Conservation (phyloP, 2,797 vertebrate species). For the Hydrophis major region DNA sequence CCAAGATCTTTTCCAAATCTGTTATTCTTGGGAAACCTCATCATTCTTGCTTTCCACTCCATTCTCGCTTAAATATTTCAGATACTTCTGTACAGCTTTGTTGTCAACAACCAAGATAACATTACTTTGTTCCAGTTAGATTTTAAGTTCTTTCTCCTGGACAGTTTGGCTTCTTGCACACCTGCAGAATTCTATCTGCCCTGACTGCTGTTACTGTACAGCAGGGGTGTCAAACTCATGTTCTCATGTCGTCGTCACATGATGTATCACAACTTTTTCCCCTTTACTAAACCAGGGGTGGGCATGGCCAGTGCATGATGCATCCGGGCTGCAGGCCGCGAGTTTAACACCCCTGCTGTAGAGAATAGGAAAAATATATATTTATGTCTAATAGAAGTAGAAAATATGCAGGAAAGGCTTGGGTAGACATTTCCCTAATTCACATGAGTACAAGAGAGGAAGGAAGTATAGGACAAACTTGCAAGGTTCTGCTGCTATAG, state of each 20-base stretch:
- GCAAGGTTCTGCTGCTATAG: neutral
- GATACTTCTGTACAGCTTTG: neutral
- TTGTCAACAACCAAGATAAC: neutral
- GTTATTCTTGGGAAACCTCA: neutral
- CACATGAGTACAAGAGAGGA: neutral
- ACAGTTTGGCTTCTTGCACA: neutral
- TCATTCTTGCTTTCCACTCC: neutral
- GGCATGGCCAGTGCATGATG: too few relatives aligned
- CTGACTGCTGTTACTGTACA: neutral
- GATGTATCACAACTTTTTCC: too few relatives aligned
- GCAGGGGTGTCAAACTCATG: too few relatives aligned
- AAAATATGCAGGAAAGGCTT: neutral
- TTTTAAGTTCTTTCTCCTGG: neutral
- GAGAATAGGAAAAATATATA: neutral
- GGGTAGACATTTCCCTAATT: neutral
- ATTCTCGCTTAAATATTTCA: neutral
- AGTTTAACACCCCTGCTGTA: neutral
- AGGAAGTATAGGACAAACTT: neutral
- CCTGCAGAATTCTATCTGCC: neutral
- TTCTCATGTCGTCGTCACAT: too few relatives aligned
- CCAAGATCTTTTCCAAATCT: neutral
- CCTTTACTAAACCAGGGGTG: too few relatives aligned
- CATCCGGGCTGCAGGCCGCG: too few relatives aligned
- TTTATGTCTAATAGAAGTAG: neutral
- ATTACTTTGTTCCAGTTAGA: neutral